These are phyloP conservation scores for Calameuta filiformis DNA, from an alignment of 2,888 invertebrate species.

Conservation along the genomic window DNA sequence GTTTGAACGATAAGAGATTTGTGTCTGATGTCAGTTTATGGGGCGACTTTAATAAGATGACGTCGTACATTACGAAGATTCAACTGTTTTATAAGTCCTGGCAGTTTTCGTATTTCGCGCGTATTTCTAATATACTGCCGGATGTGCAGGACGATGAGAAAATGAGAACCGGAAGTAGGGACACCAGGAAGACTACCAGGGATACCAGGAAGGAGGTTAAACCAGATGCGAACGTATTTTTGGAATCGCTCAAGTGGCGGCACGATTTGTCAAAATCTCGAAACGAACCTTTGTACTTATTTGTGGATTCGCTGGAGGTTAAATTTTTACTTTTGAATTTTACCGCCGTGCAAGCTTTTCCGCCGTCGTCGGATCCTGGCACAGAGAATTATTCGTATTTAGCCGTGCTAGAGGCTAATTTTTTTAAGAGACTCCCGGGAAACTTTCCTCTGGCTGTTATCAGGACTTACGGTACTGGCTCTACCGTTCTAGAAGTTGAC, in stretches of 20 bases:
- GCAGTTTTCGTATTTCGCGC: slow-evolving; percentile 35
- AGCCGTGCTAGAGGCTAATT: slow-evolving; percentile 34
- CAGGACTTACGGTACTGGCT: slow-evolving; percentile 29
- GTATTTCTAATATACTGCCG: slow-evolving; percentile 23
- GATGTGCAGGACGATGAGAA: slow-evolving; percentile 9
- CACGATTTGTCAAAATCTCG: slow-evolving; percentile 21
- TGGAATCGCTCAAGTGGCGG: slow-evolving; percentile 20
- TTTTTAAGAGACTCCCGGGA: slow-evolving; percentile 26
- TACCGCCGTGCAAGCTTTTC: slow-evolving; percentile 15
- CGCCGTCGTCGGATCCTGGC: neutral
- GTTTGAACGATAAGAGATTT: neutral
- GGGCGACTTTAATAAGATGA: slow-evolving; percentile 47
- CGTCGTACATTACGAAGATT: slow-evolving; percentile 31
- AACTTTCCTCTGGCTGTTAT: slow-evolving; percentile 13
- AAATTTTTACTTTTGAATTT: slow-evolving; percentile 44
- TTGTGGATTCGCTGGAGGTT: slow-evolving; percentile 39
- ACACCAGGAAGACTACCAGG: neutral
- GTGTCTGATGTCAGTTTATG: slow-evolving; percentile 33
- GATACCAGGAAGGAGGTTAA: neutral
- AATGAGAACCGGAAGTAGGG: neutral
- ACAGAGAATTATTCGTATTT: slow-evolving; percentile 19
- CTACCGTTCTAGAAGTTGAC: slow-evolving; percentile 40
- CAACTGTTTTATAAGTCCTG: slow-evolving; percentile 41
- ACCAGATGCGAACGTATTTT: slow-evolving; percentile 9
- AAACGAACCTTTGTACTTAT: slow-evolving; percentile 45